A percentile compares a stretch with the other conserved stretches of the same genome.
These are phyloP conservation scores for Drosophila yooni DNA, from an alignment of 2,888 invertebrate genomes.

Conservation along the genomic window DNA sequence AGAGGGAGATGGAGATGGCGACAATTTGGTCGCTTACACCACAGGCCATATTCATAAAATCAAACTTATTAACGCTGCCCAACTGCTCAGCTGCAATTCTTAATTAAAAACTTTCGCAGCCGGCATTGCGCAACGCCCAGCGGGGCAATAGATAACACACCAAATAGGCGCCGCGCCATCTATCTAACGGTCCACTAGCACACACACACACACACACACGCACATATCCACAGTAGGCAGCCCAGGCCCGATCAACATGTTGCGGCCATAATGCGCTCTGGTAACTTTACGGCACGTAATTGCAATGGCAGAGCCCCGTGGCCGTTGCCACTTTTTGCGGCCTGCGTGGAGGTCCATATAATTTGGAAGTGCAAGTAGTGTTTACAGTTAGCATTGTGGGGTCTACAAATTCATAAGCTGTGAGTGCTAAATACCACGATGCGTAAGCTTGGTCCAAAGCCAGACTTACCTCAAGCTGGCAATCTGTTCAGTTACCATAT, in stretches of 20 bases:
- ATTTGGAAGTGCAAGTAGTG: not conserved
- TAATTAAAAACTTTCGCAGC: constrained; percentile 68
- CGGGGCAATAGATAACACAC: constrained; percentile 52
- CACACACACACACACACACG: constrained; percentile 11
- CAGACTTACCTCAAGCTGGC: not conserved
- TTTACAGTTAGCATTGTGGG: constrained; percentile 1
- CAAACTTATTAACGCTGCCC: constrained; percentile 27
- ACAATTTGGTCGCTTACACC: not conserved
- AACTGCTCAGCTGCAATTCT: constrained; percentile 41
- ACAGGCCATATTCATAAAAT: constrained; percentile 15
- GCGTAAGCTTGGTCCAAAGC: not conserved
- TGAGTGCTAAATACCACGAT: not conserved
- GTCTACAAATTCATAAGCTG: not conserved
- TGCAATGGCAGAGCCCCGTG: constrained; percentile 49
- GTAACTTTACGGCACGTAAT: constrained; percentile 65
- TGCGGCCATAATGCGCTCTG: constrained; percentile 59
- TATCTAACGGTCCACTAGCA: not conserved
- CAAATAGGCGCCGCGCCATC: not conserved
- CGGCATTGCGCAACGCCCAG: constrained; percentile 8
- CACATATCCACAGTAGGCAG: not conserved
- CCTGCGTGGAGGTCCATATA: not conserved
- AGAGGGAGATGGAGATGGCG: not conserved
- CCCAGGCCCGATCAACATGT: constrained; percentile 52
- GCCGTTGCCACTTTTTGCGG: constrained; percentile 45
- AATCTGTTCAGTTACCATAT: not conserved